Conservation (phyloP, 2,113 vertebrate species). For the Lonchura striata region DNA sequence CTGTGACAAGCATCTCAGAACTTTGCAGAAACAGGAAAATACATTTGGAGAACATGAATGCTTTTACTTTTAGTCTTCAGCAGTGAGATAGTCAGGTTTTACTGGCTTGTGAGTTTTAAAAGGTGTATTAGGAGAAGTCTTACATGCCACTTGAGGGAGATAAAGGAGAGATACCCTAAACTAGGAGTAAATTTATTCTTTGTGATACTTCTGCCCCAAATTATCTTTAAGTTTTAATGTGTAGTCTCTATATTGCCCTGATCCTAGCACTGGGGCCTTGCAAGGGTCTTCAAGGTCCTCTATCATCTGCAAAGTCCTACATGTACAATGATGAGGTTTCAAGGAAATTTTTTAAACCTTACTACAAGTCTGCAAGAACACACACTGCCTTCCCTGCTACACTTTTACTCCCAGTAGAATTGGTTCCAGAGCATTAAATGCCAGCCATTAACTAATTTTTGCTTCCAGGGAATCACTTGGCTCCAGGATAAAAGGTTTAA, state of each 20-base stretch:
- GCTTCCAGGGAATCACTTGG: neutral
- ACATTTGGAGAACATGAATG: neutral
- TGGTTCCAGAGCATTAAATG: neutral
- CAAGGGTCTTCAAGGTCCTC: neutral
- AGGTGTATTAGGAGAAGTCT: neutral
- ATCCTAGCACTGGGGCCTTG: neutral
- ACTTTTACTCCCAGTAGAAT: neutral
- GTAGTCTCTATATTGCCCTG: neutral
- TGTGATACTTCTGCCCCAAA: neutral
- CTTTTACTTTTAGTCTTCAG: neutral
- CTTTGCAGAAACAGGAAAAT: constrained; percentile 12
- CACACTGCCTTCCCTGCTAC: accelerated
- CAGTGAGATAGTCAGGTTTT: neutral
- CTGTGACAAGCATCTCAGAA: neutral
- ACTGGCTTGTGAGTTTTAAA: neutral
- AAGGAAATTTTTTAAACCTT: neutral
- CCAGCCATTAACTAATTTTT: neutral
- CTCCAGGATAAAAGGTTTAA: neutral
- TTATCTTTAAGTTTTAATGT: neutral
- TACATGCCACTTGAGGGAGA: neutral
- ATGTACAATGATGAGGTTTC: neutral
- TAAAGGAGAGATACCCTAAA: neutral
- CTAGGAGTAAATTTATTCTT: neutral
- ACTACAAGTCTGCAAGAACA: neutral
- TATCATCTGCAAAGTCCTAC: neutral